Evolutionary conservation across 2,888 invertebrate species (phyloP).

Genomic region (Oxycera nigricornis): DNA sequence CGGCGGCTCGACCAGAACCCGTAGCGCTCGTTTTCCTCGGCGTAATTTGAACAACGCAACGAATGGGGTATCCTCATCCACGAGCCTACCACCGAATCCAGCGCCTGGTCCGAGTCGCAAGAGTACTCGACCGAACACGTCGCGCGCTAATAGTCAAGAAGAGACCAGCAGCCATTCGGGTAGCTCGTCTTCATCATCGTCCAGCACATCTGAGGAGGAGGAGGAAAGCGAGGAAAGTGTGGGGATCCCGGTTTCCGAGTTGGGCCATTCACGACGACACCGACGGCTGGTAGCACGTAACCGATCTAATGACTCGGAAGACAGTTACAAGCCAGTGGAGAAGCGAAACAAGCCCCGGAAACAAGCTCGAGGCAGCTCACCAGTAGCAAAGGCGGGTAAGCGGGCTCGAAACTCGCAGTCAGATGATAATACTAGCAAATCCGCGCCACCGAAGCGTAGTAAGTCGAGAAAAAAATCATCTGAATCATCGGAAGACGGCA

Average conservation of each 20-base stretch:
- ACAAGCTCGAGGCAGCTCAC: conserved; percentile 45
- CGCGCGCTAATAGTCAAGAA: conserved; percentile 54
- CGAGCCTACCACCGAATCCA: conserved; percentile 45
- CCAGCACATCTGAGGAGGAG: not conserved
- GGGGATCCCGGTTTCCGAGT: conserved; percentile 45
- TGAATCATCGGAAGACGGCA: conserved; percentile 46
- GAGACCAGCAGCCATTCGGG: conserved; percentile 51
- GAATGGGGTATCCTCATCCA: conserved; percentile 59
- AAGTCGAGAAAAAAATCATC: conserved; percentile 36
- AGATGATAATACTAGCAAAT: conserved; percentile 41
- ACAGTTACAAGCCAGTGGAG: conserved; percentile 64
- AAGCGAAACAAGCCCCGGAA: conserved; percentile 52
- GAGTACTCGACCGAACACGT: conserved; percentile 51
- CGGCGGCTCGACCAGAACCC: conserved; percentile 39
- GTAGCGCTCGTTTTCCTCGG: conserved; percentile 50
- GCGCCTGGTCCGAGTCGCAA: conserved; percentile 50
- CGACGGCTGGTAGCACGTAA: conserved; percentile 43
- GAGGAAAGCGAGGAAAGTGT: conserved; percentile 47
- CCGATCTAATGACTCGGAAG: conserved; percentile 64
- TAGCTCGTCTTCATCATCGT: conserved; percentile 23
- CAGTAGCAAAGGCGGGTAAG: conserved; percentile 39
- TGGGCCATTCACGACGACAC: conserved; percentile 47
- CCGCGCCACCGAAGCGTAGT: conserved; percentile 36
- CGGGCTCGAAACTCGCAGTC: conserved; percentile 38
- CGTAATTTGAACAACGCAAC: conserved; percentile 51